phyloP scores from a whole-genome alignment of 2,113 vertebrate species.

The Acrocephalus arundinaceus region DNA sequence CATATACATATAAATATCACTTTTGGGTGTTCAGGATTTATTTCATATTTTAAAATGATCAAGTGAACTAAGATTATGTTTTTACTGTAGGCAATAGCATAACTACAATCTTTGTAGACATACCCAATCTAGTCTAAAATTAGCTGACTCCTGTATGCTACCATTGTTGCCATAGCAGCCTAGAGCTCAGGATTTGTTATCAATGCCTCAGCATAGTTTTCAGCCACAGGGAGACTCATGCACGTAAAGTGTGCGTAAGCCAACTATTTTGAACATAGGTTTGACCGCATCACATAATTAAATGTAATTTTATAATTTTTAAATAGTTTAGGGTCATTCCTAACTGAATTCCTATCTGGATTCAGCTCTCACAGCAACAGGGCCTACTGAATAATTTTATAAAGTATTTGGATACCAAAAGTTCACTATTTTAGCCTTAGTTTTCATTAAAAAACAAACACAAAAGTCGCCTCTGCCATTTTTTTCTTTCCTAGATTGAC shows the following conservation, averaged over 20 bases:
- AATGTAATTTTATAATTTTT: not conserved
- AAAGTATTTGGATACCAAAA: not conserved
- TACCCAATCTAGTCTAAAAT: not conserved
- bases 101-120: not conserved
- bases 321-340: not conserved
- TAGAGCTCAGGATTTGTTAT: not conserved
- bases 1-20: not conserved
- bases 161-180: slow-evolving; percentile 32
- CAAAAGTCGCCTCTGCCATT: not conserved
- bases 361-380: not conserved
- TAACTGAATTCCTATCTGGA: not conserved
- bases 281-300: not conserved
- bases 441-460: not conserved
- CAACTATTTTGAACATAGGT: not conserved
- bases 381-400: not conserved
- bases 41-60: not conserved
- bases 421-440: not conserved
- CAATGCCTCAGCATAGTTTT: not conserved
- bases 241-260: not conserved
- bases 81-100: not conserved
- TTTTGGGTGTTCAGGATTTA: not conserved
- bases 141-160: not conserved
- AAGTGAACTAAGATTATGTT: not conserved
- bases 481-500: not conserved
- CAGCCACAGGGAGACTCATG: not conserved